Conservation (phyloP, 2,113 vertebrate species). For the Cyprinodon tularosa region DNA sequence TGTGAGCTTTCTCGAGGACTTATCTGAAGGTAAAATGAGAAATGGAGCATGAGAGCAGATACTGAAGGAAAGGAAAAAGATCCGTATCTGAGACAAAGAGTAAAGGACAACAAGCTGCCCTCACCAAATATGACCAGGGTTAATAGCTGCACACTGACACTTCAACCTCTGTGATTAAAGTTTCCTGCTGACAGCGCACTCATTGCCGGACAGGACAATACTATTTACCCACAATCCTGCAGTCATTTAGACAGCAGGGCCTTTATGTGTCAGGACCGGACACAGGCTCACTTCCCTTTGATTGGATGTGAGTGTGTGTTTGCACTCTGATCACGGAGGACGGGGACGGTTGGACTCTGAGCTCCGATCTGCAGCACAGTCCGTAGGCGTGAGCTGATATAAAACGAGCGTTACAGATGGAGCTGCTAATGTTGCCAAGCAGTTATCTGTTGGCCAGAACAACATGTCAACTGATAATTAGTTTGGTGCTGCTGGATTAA, state of each 20-base stretch:
- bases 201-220: slow-evolving; percentile 13
- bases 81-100: slow-evolving; percentile 11
- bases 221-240: slow-evolving; percentile 43
- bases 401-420: slow-evolving; percentile 47
- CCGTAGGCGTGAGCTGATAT: slow-evolving; percentile 20
- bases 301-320: slow-evolving; percentile 22
- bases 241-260: slow-evolving; percentile 15
- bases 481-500: slow-evolving; percentile 31
- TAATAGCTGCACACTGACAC: slow-evolving; percentile 14
- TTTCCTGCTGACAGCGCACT: slow-evolving; percentile 6
- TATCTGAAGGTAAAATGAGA: background rate
- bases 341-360: background rate
- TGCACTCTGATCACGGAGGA: slow-evolving; percentile 36
- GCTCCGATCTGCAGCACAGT: background rate
- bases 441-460: slow-evolving; percentile 35
- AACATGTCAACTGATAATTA: slow-evolving; percentile 39
- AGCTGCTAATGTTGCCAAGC: slow-evolving; percentile 48
- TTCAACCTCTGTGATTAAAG: slow-evolving; percentile 32
- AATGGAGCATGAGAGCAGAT: background rate
- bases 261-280: slow-evolving; percentile 22
- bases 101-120: background rate
- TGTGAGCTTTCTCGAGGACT: background rate
- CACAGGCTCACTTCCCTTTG: slow-evolving; percentile 1
- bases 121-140: slow-evolving; percentile 10
- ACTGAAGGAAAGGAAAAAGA: background rate